A percentile compares a stretch with the other conserved stretches of the same genome.
These are phyloP conservation scores for Oncorhynchus tshawytscha DNA, from an alignment of 2,113 vertebrate species.

Conservation along the genomic window DNA sequence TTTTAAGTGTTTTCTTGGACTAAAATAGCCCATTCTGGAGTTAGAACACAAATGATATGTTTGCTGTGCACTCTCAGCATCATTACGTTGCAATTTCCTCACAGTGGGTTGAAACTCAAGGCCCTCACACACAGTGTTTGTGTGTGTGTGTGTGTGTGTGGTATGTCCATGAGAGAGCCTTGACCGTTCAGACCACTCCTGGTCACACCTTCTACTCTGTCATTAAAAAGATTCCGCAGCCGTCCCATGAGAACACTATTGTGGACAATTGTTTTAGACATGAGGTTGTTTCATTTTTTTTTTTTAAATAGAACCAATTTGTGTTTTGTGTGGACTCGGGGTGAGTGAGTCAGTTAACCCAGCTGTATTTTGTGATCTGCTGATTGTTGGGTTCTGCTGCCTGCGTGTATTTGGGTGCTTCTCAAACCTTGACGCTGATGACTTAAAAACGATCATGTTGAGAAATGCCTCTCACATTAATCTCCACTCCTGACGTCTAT, in stretches of 20 bases:
- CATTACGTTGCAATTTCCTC: conserved; percentile 62
- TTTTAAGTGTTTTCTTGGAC: conserved; percentile 65
- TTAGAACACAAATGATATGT: conserved; percentile 71
- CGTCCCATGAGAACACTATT: conserved; percentile 56
- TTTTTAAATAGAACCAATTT: conserved; percentile 62
- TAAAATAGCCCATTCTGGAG: conserved; percentile 60
- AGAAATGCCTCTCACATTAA: conserved; percentile 43
- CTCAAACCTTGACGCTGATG: conserved; percentile 29
- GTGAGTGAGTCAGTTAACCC: conserved; percentile 40
- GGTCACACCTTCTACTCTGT: conserved; percentile 61
- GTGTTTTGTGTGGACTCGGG: conserved; percentile 52
- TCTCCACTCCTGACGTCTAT: conserved; percentile 45
- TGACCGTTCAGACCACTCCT: conserved; percentile 19
- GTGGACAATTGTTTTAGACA: conserved; percentile 55
- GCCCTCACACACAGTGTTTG: conserved; percentile 39
- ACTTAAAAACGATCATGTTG: conserved; percentile 58
- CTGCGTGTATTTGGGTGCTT: background rate
- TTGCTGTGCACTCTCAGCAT: conserved; percentile 50
- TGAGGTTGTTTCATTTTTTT: conserved; percentile 15
- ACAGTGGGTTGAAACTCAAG: conserved; percentile 42
- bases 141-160: conserved; percentile 4
- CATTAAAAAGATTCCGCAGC: conserved; percentile 36
- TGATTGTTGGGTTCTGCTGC: conserved; percentile 11
- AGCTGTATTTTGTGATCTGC: conserved; percentile 52
- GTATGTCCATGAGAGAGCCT: background rate